Evolutionary conservation across 2,113 vertebrate species (phyloP), one percentile per base, ranked within the genome.

Genomic region (Anhinga rufa): DNA sequence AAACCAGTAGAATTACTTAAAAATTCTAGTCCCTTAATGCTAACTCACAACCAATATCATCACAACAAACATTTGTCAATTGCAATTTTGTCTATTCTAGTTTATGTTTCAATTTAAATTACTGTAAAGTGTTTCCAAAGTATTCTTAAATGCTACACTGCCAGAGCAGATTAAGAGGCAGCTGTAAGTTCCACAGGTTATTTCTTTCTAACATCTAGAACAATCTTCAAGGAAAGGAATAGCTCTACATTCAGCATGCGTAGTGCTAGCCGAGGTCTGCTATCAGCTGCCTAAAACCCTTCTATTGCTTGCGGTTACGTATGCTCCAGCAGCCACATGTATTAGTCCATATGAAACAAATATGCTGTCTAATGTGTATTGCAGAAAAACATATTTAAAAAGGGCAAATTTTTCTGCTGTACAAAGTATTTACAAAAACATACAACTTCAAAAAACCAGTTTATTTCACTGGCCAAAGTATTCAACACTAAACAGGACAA

Each of bases 381-480:
- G 89, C 69, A 97, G 91, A 76, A 92, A 96, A 87, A 87, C 20
- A 10, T 32, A 9, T n/a, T 25, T 28, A 58, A 54, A 54, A 38
- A 82, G 24, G 76, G 60, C 22, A 88, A 66, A 51, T 65, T 31
- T 70, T 85, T 79, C 83, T 87, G 51, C 81, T 76, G 28, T 92
- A 91, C 68, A 49, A 85, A 96, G 84, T 88, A 95, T 80, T 97
- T 95, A 96, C 87, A 94, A 92, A 96, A 55, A 61, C 60, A 95
- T 51, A 93, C 86, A 88, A 93, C 57, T 93, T 86, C 52, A 74
- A 80, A 95, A 74, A 94, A 96, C 70, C 92, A 95, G 83, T 97
- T 98, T 96, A 96, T 97, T 97, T 95, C 90, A 95, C 90, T 64
- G 89, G 40, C 29, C 60, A 78, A 82, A 88, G 88, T 90, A 65